phyloP scores from a whole-genome alignment of 2,888 invertebrate genomes.

The Scaptomyza flava region DNA sequence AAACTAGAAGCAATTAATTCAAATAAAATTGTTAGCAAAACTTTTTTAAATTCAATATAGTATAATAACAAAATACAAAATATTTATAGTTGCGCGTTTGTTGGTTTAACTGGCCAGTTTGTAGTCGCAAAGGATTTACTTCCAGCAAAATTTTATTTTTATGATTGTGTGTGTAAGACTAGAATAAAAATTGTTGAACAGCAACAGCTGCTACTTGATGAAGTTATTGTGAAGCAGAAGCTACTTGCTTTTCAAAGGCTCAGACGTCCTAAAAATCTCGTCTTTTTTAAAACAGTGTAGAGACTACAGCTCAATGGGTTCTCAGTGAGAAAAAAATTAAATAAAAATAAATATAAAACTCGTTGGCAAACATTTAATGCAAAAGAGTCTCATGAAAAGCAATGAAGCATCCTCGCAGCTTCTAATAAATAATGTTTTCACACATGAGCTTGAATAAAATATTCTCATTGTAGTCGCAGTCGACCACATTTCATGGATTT shows the following conservation, averaged over 20 bases:
- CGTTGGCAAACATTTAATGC: conserved; percentile 53
- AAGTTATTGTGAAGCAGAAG: too few relatives aligned
- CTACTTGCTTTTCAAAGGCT: conserved; percentile 29
- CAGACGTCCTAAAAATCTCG: conserved; percentile 50
- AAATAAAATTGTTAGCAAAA: conserved; percentile 41
- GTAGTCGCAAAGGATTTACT: conserved; percentile 5
- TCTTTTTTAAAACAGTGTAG: conserved; percentile 67
- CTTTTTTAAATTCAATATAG: too few relatives aligned
- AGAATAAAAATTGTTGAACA: background rate
- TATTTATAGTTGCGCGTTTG: background rate
- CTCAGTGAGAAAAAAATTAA: conserved; percentile 24
- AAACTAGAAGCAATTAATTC: conserved; percentile 52
- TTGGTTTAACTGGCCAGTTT: conserved; percentile 11
- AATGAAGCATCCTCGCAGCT: conserved; percentile 28
- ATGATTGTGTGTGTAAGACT: too few relatives aligned
- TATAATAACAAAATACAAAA: conserved; percentile 17
- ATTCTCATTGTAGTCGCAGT: conserved; percentile 61
- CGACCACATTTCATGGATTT: conserved; percentile 69
- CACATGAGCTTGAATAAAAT: conserved; percentile 61
- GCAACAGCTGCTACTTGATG: conserved; percentile 49
- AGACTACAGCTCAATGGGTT: conserved; percentile 21
- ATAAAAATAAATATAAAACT: conserved; percentile 43
- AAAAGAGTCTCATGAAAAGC: conserved; percentile 37
- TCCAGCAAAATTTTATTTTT: too few relatives aligned
- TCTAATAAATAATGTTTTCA: conserved; percentile 67